Evolutionary conservation across 2,113 vertebrate genomes (phyloP), one percentile per base, ranked within the genome.

Genomic region (Tringa solitaria): DNA sequence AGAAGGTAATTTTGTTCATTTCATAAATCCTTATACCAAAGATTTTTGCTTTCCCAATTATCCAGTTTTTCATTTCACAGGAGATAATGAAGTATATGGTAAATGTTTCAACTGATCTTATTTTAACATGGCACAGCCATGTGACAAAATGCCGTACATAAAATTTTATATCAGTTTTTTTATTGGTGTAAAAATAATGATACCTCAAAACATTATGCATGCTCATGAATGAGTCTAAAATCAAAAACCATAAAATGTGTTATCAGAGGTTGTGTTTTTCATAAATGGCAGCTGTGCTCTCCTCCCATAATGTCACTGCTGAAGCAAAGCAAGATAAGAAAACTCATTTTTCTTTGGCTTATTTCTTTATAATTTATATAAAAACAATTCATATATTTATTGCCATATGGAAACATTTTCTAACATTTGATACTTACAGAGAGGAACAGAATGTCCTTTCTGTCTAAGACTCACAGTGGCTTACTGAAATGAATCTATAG

Each of bases 41-140:
- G 8, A 84, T 89, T 97, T 97, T 93, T 97, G 78, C 95, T 92
- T 96, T 95, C 90, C 83, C 91, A 97, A 96, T 97, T 97, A 97
- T 94, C 84, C 78, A 95, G 90, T 94, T 97, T 97, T 93, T 92
- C 90, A 87, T 97, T 97, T 87, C 81, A 84, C 21, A 33, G 60
- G 86, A 88, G 68, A 94, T 96, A 96, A 96, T 95, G 96, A 92
- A 74, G 17, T 91, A 61, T 65, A 73, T 82, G 68, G 67, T 90
- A 97, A 97, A 97, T 93, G 68, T 94, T 96, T 48, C 27, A 93
- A 85, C 85, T 75, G 90, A 94, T 93, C 65, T 95, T 93, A 87
- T 90, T 96, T 96, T 74, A 89, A 93, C 69, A 68, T 85, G 95
- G 28, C 22, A 54, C 93, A 48, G 87, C 77, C 30, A 6, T 78